phyloP scores from a whole-genome alignment of 1,140 invertebrate genomes.

The Lepidotrigona ventralis region DNA sequence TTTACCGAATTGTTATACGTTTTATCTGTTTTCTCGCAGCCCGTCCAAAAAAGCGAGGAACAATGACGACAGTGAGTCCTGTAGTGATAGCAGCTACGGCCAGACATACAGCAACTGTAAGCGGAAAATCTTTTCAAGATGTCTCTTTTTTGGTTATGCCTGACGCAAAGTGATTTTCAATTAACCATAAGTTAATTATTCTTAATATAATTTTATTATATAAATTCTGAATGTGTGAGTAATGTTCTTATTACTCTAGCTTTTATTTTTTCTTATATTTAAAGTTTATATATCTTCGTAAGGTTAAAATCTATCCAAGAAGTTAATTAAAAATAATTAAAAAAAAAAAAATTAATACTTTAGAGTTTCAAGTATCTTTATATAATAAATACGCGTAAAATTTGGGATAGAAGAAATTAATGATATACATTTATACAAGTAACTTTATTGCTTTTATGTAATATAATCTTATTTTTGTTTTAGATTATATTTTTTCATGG shows the following conservation, averaged over 20 bases:
- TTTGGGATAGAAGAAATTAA: not conserved
- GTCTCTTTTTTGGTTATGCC: slow-evolving; percentile 53
- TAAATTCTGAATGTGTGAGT: not conserved
- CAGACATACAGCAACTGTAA: slow-evolving; percentile 90
- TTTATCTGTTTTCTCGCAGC: slow-evolving; percentile 57
- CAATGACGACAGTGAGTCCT: slow-evolving; percentile 82
- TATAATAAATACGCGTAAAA: not conserved
- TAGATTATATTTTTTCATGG: slow-evolving; percentile 82
- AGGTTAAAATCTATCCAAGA: not conserved
- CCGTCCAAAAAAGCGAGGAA: slow-evolving; percentile 58
- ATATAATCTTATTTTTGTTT: slow-evolving; percentile 58
- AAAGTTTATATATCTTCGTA: not conserved
- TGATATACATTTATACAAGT: not conserved
- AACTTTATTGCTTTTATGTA: not conserved
- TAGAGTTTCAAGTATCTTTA: not conserved
- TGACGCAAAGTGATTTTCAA: slow-evolving; percentile 36
- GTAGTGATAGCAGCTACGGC: slow-evolving; percentile 88
- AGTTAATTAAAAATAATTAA: not conserved
- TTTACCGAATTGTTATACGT: slow-evolving; percentile 49
- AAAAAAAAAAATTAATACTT: not conserved
- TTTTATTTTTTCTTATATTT: not conserved
- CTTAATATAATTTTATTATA: not conserved
- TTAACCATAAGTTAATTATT: slow-evolving; percentile 56
- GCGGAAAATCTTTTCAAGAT: slow-evolving; percentile 58
- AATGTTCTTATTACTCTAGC: not conserved